phyloP scores from a whole-genome alignment of 2,888 invertebrate genomes.

The Drosophila niveifrons region DNA sequence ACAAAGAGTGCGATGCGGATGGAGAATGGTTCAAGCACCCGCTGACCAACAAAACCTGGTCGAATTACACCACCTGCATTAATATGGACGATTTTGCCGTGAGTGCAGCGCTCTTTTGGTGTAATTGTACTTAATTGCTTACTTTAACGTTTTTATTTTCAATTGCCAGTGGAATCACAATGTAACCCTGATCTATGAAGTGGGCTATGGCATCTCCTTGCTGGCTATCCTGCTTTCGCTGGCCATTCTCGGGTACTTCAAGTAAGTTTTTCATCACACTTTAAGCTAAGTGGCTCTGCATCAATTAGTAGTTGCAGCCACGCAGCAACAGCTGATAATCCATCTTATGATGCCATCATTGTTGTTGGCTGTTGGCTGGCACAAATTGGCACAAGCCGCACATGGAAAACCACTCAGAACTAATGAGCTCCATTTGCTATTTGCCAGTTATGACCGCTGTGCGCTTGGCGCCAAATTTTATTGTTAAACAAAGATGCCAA shows the following conservation, averaged over 20 bases:
- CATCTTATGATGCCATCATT: slow-evolving; percentile 14
- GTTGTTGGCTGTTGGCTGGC: slow-evolving; percentile 1
- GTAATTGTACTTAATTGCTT: slow-evolving; percentile 18
- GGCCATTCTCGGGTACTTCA: slow-evolving; percentile 93
- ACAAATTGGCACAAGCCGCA: slow-evolving; percentile 29
- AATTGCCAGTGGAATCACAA: slow-evolving; percentile 88
- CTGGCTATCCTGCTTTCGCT: slow-evolving; percentile 93
- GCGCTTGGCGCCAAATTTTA: slow-evolving; percentile 68
- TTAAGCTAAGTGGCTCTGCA: slow-evolving; percentile 1
- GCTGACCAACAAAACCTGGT: slow-evolving; percentile 91
- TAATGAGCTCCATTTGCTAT: slow-evolving; percentile 52
- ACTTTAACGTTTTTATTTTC: neutral
- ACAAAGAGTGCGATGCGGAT: slow-evolving; percentile 92
- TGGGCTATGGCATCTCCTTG: slow-evolving; percentile 94
- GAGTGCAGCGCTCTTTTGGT: slow-evolving; percentile 46
- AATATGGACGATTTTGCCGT: slow-evolving; percentile 90
- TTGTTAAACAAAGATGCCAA: slow-evolving; percentile 64
- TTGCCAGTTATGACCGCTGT: slow-evolving; percentile 39
- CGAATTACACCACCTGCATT: slow-evolving; percentile 96
- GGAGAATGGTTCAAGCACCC: slow-evolving; percentile 95
- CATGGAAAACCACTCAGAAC: slow-evolving; percentile 55
- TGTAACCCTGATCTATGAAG: slow-evolving; percentile 92
- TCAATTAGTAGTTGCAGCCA: slow-evolving; percentile 21
- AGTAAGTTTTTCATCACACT: slow-evolving; percentile 88
- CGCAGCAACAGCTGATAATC: slow-evolving; percentile 24